Evolutionary conservation across 2,888 invertebrate species (phyloP), one percentile per base, ranked within the genome.

Genomic region (Cinara cedri): DNA sequence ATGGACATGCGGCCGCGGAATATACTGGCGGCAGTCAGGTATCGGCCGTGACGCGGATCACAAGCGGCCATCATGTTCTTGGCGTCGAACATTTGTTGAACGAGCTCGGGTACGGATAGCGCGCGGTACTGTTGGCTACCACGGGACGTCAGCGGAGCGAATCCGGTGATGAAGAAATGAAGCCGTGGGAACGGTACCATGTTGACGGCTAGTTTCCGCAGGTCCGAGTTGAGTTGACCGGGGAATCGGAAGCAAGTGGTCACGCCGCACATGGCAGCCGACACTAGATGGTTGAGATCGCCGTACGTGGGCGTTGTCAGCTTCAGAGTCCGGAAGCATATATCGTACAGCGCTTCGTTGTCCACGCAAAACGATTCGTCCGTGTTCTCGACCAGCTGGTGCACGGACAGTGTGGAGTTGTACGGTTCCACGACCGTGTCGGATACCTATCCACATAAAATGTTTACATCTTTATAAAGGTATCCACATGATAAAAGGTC

Each of bases 131-230:
- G 51, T n/a, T 54, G 51, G n/a, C 49, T 51, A 4, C 49, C 49
- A 16, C 49, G 49, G 49, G 49, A 51, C 49, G 49, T 51, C 14
- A 51, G 49, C 16, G 49, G 49, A 16, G 51, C 51, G 51, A 90
- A 90, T 10, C 88, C 88, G 63, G 88, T 88, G 87, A 88, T 88
- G 85, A 88, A 89, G 85, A 88, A 88, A 83, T 88, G 88, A 14
- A 88, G 87, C 82, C 89, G 87, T 57, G 90, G 90, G 86, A 90
- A 90, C 54, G 90, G 90, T 42, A 90, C 90, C 89, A 90, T 89
- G 85, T 90, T 90, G 80, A 34, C 87, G 21, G 87, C 87, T 80
- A 87, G 83, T 83, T 90, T 86, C 66, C 51, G 51, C 3, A 54
- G 51, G 51, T 54, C n/a, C n/a, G 51, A 54, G 51, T 54, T 54